phyloP scores from a whole-genome alignment of 1,140 invertebrate species.

The Nasonia longicornis region DNA sequence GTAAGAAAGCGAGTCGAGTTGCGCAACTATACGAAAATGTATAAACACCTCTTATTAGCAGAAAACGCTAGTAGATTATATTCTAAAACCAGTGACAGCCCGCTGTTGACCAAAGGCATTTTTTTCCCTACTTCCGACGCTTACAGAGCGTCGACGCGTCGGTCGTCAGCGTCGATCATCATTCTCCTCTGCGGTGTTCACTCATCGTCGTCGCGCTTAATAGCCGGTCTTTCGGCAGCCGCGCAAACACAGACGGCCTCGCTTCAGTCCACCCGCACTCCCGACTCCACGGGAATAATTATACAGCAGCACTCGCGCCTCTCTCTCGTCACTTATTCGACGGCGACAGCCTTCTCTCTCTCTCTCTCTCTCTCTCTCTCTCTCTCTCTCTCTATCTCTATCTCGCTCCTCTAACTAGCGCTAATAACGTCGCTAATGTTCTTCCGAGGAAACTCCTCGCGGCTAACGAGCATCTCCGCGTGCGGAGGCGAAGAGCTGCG shows the following conservation, averaged over 20 bases:
- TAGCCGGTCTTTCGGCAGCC: conserved; percentile 2
- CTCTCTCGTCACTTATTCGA: conserved; percentile 54
- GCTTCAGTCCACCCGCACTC: conserved; percentile 26
- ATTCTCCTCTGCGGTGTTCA: not conserved
- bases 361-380: not conserved
- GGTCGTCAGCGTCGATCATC: not conserved
- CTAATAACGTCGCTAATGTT: conserved; percentile 65
- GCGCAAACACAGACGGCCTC: not conserved
- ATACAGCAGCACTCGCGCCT: conserved; percentile 46
- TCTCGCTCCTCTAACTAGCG: conserved; percentile 57
- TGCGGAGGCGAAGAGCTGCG: not conserved
- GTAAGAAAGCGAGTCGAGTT: not conserved
- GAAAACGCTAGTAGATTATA: no score
- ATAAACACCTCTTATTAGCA: no score
- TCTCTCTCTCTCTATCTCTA: not conserved
- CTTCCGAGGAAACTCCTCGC: conserved; percentile 60
- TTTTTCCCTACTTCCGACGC: not conserved
- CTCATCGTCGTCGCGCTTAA: conserved; percentile 15
- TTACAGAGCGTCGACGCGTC: not conserved
- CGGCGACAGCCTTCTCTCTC: conserved; percentile 44
- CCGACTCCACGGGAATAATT: conserved; percentile 55
- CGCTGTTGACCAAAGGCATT: not conserved
- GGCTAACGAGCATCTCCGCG: conserved; percentile 49
- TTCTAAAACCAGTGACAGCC: no score
- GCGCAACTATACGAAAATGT: no score